phyloP scores from a whole-genome alignment of 2,113 vertebrate genomes.

The Tichodroma muraria region DNA sequence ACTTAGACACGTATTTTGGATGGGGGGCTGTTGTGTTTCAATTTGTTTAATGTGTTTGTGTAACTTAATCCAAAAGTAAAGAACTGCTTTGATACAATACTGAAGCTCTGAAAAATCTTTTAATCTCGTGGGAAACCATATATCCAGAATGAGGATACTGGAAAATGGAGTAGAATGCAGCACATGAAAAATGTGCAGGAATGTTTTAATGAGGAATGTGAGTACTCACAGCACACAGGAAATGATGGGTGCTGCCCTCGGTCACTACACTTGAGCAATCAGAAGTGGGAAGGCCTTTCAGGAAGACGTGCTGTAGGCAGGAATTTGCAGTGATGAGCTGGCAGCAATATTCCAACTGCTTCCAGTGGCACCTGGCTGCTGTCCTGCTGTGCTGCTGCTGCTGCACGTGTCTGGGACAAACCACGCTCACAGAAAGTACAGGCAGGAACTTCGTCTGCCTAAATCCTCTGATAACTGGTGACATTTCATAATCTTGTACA shows the following conservation, averaged over 20 bases:
- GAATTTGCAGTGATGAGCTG: background rate
- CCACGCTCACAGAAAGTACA: background rate
- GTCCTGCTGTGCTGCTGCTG: accelerated
- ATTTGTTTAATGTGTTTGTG: background rate
- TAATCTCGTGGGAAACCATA: background rate
- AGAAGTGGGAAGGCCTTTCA: background rate
- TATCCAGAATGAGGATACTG: background rate
- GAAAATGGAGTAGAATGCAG: background rate
- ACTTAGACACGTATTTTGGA: background rate
- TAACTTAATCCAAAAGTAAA: background rate
- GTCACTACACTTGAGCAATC: background rate
- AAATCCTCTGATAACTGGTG: background rate
- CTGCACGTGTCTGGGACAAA: background rate
- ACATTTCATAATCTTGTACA: background rate
- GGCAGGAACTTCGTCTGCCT: background rate
- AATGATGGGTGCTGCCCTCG: background rate
- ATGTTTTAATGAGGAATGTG: background rate
- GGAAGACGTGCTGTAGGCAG: background rate
- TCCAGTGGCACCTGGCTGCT: background rate
- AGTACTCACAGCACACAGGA: background rate
- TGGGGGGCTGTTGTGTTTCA: background rate
- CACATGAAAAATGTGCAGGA: background rate
- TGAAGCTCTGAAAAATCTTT: background rate
- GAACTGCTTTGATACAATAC: background rate
- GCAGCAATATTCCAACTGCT: background rate